Evolutionary conservation across 2,888 invertebrate genomes (phyloP).

Genomic region (Willowsia nigromaculata): DNA sequence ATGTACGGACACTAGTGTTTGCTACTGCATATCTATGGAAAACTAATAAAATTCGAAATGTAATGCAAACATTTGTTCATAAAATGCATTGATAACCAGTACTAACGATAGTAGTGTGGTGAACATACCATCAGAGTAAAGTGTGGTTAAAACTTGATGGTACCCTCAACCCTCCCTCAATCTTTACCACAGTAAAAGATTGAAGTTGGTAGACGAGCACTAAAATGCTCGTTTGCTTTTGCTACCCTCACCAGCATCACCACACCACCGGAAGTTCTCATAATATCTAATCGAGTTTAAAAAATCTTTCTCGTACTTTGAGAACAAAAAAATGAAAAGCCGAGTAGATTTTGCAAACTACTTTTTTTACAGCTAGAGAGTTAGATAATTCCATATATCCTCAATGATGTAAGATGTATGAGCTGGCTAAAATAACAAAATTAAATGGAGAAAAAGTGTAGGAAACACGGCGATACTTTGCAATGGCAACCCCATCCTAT

Average conservation of each 20-base stretch:
- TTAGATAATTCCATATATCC: not conserved
- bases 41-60: no score
- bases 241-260: not conserved
- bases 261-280: slow-evolving; percentile 54
- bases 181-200: no score
- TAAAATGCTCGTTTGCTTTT: not conserved
- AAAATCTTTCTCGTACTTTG: slow-evolving; percentile 29
- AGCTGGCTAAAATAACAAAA: not conserved
- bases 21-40: no score
- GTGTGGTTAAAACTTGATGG: no score
- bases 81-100: no score
- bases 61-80: no score
- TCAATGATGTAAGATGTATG: not conserved
- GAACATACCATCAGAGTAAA: not conserved
- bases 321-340: not conserved
- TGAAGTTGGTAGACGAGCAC: not conserved
- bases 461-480: not conserved
- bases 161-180: no score
- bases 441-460: not conserved
- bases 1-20: no score
- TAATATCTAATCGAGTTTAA: slow-evolving; percentile 1
- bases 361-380: not conserved
- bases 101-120: no score
- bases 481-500: not conserved
- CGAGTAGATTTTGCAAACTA: not conserved